These are phyloP conservation scores for Spilarctia lutea DNA, from an alignment of 2,888 invertebrate species.

Conservation along the genomic window DNA sequence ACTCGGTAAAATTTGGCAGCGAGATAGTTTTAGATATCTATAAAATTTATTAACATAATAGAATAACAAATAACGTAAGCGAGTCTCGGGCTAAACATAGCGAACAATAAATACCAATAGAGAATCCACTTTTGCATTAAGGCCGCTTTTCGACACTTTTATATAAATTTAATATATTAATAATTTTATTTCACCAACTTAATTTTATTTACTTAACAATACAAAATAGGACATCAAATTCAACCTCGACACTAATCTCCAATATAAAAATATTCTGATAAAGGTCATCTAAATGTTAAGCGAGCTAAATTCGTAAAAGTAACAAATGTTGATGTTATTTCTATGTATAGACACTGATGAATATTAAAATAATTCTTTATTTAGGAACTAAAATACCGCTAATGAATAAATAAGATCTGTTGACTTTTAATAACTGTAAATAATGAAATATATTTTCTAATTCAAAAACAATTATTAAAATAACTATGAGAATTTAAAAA, in stretches of 20 bases:
- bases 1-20: not conserved
- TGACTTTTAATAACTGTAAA: not conserved
- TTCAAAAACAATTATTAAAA: too few relatives aligned
- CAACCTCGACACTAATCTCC: conserved; percentile 22
- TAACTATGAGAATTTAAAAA: not conserved
- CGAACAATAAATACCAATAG: not conserved
- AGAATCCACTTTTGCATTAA: not conserved
- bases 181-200: not conserved
- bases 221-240: conserved; percentile 24
- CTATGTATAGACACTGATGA: not conserved
- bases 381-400: not conserved
- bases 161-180: not conserved
- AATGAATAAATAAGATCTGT: too few relatives aligned
- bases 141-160: not conserved
- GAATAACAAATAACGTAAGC: too few relatives aligned
- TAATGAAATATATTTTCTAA: not conserved
- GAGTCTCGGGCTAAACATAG: not conserved
- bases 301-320: conserved; percentile 20
- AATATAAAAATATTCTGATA: conserved; percentile 29
- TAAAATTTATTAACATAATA: too few relatives aligned
- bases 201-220: conserved; percentile 18
- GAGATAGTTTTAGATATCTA: not conserved
- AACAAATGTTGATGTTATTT: not conserved
- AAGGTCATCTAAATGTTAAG: conserved; percentile 15
- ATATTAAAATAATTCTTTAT: not conserved